Evolutionary conservation across 2,113 vertebrate genomes (phyloP), one percentile per base, ranked within the genome.

Genomic region (Isurus oxyrinchus): DNA sequence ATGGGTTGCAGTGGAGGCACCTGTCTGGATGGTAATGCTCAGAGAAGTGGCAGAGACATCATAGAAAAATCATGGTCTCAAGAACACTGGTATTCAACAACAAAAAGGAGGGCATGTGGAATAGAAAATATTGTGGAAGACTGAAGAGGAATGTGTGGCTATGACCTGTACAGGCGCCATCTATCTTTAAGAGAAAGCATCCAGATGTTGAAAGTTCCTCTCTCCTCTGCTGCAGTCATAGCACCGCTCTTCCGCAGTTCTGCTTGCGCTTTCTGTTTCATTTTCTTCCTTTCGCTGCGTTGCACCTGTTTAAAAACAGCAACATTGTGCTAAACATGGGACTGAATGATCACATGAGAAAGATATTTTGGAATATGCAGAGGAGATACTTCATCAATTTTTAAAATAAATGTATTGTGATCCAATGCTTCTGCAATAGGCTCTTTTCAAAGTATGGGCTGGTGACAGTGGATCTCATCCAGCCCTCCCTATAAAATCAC

Each of bases 121-220:
- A 63, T 35, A 94, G 59, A 16, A 40, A 63, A 94, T 94, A 21
- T 40, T 63, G 90, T 66, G 59, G 27, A 3, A 84, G 49, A 44
- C 23, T 13, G 4, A 84, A 63, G 16, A 40, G 19, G 16, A 63
- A 5, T 11, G 0, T 63, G 49, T 14, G 96, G 0, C 35, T 96
- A 97, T 91, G 13, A 99, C 99, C 99, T 98, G 97, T 99, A 99
- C 93, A 99, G 98, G 97, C 96, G 98, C 99, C 99, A 99, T 97
- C 98, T 98, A 81, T 99, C 98, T 81, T 27, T 97, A 84, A 97
- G 96, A 84, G 97, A 97, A 63, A 99, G 98, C 7, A 96, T 97
- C 99, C 99, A 99, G 90, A 99, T 53, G 55, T 99, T 97, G 13
- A 84, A 88, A 96, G 99, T 95, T 13, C 35, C 81, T 1, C 0